phyloP scores from a whole-genome alignment of 1,140 invertebrate genomes.

The Ladona fulva region DNA sequence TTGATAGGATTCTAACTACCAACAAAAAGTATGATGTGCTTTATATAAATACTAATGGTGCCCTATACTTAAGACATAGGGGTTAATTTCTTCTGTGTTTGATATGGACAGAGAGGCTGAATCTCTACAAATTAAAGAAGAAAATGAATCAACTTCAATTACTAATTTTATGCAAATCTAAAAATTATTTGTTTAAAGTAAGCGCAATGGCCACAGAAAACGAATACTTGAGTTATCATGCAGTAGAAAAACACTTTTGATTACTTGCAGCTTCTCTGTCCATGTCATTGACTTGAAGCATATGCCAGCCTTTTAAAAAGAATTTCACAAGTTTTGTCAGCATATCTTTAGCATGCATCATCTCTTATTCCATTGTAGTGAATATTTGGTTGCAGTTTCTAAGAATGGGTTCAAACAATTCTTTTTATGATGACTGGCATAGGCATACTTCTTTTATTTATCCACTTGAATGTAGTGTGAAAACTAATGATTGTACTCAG shows the following conservation, averaged over 20 bases:
- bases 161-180: background rate
- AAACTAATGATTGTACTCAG: conserved; percentile 13
- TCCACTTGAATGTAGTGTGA: conserved; percentile 16
- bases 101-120: conserved; percentile 13
- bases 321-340: background rate
- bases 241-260: background rate
- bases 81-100: conserved; percentile 6
- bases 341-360: background rate
- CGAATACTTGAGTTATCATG: conserved; percentile 11
- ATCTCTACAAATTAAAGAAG: background rate
- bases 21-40: conserved; percentile 4
- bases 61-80: conserved; percentile 13
- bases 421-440: background rate
- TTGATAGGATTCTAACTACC: conserved; percentile 2
- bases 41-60: conserved; percentile 10
- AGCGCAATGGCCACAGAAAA: conserved; percentile 15
- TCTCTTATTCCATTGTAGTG: background rate
- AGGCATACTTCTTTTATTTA: conserved; percentile 13
- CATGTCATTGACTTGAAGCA: background rate
- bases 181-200: conserved; percentile 4
- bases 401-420: background rate
- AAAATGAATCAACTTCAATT: background rate
- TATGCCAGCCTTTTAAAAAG: background rate
- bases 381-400: background rate
- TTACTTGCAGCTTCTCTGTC: conserved; percentile 13